A percentile compares a stretch with the other conserved stretches of the same genome.
phyloP scores from a whole-genome alignment of 2,113 vertebrate genomes.

The Choloepus hoffmanni region DNA sequence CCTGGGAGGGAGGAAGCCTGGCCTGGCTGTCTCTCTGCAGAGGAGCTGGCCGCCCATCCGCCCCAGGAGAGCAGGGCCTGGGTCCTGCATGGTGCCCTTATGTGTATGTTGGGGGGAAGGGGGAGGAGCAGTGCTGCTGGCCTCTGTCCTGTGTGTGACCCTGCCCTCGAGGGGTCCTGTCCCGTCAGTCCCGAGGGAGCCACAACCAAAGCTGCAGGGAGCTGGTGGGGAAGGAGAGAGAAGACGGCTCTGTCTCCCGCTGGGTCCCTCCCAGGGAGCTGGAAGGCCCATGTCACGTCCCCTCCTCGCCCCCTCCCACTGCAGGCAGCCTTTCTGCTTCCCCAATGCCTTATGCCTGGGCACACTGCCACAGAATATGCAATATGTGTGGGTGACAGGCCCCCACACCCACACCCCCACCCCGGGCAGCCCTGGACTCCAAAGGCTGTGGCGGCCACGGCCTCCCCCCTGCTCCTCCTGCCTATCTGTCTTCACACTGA shows the following conservation, averaged over 20 bases:
- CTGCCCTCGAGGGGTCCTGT: slow-evolving; percentile 81
- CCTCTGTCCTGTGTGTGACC: slow-evolving; percentile 79
- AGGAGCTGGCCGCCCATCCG: not conserved
- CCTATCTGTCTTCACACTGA: slow-evolving; percentile 81
- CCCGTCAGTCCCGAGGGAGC: slow-evolving; percentile 78
- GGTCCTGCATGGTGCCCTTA: slow-evolving; percentile 21
- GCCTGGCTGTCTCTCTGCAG: not conserved
- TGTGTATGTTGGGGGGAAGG: slow-evolving; percentile 36
- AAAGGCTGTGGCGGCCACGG: slow-evolving; percentile 68
- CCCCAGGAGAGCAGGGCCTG: not conserved
- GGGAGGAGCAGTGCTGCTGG: not conserved
- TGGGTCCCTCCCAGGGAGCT: slow-evolving; percentile 42
- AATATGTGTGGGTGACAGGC: slow-evolving; percentile 79
- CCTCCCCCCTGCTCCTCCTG: slow-evolving; percentile 66
- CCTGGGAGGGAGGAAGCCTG: not conserved
- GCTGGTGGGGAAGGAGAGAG: slow-evolving; percentile 50
- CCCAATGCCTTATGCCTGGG: slow-evolving; percentile 84
- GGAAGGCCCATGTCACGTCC: slow-evolving; percentile 53
- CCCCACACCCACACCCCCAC: slow-evolving; percentile 69
- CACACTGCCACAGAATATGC: slow-evolving; percentile 85
- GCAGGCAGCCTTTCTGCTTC: slow-evolving; percentile 83
- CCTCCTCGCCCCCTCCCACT: slow-evolving; percentile 43
- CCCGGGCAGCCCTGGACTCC: slow-evolving; percentile 76
- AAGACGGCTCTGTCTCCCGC: not conserved
- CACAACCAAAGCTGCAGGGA: slow-evolving; percentile 79